Evolutionary conservation across 2,888 invertebrate genomes (phyloP).

Genomic region (Cantharis lateralis): DNA sequence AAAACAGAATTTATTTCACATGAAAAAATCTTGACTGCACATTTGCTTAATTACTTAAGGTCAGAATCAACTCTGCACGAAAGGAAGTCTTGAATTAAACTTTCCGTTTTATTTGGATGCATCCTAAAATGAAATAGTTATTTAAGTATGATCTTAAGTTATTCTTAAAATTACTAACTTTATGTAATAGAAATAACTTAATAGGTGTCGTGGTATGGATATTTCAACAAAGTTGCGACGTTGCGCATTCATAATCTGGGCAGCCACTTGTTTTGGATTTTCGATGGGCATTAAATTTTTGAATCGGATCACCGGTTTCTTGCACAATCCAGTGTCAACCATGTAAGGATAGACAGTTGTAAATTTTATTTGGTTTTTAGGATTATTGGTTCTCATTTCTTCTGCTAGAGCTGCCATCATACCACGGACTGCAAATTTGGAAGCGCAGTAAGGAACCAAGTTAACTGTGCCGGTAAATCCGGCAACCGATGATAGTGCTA

Average conservation of each 20-base stretch:
- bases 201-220: constrained; percentile 64
- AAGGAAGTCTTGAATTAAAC: neutral
- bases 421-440: constrained; percentile 83
- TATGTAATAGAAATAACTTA: neutral
- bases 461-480: constrained; percentile 74
- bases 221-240: constrained; percentile 64
- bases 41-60: neutral
- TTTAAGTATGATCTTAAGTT: neutral
- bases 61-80: neutral
- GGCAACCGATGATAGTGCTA: constrained; percentile 77
- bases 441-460: constrained; percentile 81
- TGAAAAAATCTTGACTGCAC: neutral
- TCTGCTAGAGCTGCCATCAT: constrained; percentile 82
- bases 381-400: constrained; percentile 62
- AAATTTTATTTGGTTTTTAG: constrained; percentile 66
- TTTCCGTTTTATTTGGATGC: neutral
- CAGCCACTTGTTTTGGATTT: constrained; percentile 66
- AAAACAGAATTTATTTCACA: neutral
- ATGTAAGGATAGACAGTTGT: constrained; percentile 89
- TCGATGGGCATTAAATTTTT: constrained; percentile 67
- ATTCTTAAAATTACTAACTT: neutral
- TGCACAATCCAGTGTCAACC: constrained; percentile 84
- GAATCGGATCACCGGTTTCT: constrained; percentile 74
- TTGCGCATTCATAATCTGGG: constrained; percentile 70
- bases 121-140: neutral